Evolutionary conservation across 2,888 invertebrate species (phyloP), one percentile per base, ranked within the genome.

Genomic region (Lottia scabra): DNA sequence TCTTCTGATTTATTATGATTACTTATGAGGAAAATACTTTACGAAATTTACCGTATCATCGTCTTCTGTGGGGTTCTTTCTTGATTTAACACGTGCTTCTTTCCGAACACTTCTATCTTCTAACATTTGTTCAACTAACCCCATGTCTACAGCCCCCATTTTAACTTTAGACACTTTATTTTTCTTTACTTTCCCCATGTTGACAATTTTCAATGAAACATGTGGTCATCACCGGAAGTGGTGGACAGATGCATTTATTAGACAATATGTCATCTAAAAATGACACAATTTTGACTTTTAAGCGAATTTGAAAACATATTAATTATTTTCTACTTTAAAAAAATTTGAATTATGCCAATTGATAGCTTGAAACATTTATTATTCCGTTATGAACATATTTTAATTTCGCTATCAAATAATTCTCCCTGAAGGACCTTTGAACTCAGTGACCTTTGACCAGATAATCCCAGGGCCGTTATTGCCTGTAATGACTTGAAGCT

Each of bases 101-200:
- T 90, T 89, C 87, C 93, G 93, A 0, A 92, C 92, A 30, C 92
- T 90, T 87, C 74, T 92, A 92, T 92, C 92, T 6, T 92, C 91
- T 84, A 93, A 92, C 72, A 96, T 94, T 89, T 96, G 95, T 83
- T 95, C 93, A 26, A 94, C 94, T 70, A 96, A 91, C 12, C 93
- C 89, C 85, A 92, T 92, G 80, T 81, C 79, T 38, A 78, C 75
- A 19, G 78, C 75, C n/a, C 69, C 67, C 38, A 71, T 23, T 44
- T 72, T 72, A 6, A 68, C 70, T 73, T 79, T 92, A 0, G 93
- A 92, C 0, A 93, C 92, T 87, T 93, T 94, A 15, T 92, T 83
- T 87, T 93, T 93, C 87, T 94, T 94, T 19, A 92, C 91, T 91
- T 95, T 95, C 0, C 95, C 95, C 95, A 95, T 95, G 44, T 67